phyloP scores from a whole-genome alignment of 2,797 vertebrate genomes.

The Eupleurogrammus muticus region DNA sequence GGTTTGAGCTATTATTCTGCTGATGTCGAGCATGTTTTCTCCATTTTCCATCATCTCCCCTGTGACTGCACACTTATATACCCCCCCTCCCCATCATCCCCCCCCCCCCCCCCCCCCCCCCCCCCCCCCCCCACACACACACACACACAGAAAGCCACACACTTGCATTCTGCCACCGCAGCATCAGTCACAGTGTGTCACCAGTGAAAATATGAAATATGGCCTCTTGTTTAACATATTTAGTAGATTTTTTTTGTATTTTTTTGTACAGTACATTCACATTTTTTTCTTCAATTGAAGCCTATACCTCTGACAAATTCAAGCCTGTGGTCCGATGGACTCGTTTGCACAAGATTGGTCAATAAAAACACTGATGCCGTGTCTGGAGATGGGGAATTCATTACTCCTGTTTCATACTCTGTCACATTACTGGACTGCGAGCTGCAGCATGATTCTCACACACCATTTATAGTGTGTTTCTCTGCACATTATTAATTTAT shows the following conservation, averaged over 20 bases:
- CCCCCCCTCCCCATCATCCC: too few relatives aligned
- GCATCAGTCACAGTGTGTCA: neutral
- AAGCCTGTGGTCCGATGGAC: too few relatives aligned
- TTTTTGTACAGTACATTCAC: too few relatives aligned
- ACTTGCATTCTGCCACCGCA: neutral
- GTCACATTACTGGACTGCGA: too few relatives aligned
- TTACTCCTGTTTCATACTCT: neutral
- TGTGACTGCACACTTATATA: constrained; percentile 21
- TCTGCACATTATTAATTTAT: too few relatives aligned
- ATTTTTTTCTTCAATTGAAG: too few relatives aligned
- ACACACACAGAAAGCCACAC: neutral
- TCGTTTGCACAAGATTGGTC: too few relatives aligned
- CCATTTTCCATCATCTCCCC: constrained; percentile 23
- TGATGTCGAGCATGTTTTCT: constrained; percentile 49
- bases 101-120: neutral
- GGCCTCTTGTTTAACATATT: neutral
- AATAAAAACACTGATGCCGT: neutral
- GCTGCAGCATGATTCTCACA: neutral
- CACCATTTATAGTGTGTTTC: too few relatives aligned
- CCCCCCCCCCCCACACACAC: neutral
- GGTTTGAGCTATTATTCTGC: constrained; percentile 58
- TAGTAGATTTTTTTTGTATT: neutral
- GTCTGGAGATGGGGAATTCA: neutral
- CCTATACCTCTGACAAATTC: too few relatives aligned
- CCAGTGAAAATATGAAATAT: neutral